phyloP scores from a whole-genome alignment of 1,140 invertebrate species.

The Lysiphlebus fabarum region DNA sequence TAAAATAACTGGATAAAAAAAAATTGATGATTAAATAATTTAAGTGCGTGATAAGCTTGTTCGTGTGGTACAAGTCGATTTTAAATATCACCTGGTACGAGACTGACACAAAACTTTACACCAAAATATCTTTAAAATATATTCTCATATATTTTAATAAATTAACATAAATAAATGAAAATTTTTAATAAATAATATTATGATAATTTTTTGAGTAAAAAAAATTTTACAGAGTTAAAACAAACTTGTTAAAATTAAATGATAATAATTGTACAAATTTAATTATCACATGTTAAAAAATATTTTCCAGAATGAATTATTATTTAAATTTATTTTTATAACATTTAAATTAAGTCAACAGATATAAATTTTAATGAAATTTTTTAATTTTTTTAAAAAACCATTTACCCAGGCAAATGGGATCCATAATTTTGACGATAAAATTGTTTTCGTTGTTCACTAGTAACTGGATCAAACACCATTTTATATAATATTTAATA shows the following conservation, averaged over 20 bases:
- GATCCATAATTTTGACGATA: conserved; percentile 45
- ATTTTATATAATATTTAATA: conserved; percentile 27
- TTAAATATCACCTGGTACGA: conserved; percentile 34
- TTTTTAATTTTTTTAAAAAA: not conserved
- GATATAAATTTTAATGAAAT: too few species aligned
- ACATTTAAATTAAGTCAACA: too few species aligned
- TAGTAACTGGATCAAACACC: conserved; percentile 44
- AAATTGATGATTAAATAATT: conserved; percentile 5
- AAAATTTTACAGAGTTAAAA: too few species aligned
- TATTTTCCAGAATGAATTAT: too few species aligned
- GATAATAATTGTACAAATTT: too few species aligned
- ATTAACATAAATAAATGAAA: not conserved
- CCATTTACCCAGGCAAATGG: conserved; percentile 51
- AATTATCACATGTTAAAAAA: too few species aligned
- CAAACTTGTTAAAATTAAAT: too few species aligned
- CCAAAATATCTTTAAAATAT: too few species aligned
- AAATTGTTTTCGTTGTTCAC: conserved; percentile 44
- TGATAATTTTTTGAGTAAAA: not conserved
- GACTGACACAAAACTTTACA: conserved; percentile 1
- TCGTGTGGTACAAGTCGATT: conserved; percentile 28
- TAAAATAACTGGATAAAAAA: not conserved
- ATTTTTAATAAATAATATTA: not conserved
- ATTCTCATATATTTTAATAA: too few species aligned
- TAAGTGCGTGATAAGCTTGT: conserved; percentile 32
- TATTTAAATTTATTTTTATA: too few species aligned